Conservation (phyloP, 1,140 invertebrate genomes). For the Chrysopa pallens region DNA sequence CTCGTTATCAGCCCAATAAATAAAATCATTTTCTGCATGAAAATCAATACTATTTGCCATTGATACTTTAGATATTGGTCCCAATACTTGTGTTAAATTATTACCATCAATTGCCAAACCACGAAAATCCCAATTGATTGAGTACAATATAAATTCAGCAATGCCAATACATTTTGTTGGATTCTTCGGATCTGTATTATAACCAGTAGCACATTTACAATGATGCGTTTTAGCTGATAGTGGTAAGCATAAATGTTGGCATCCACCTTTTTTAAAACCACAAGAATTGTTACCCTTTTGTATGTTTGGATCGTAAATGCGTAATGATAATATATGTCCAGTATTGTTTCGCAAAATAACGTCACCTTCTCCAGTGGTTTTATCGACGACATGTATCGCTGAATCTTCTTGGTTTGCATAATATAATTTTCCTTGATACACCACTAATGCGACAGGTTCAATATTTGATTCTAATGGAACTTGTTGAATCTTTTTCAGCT, state of each 20-base stretch:
- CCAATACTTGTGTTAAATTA: slow-evolving; percentile 34
- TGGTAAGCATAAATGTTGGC: slow-evolving; percentile 66
- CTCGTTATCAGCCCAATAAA: slow-evolving; percentile 70
- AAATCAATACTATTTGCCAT: slow-evolving; percentile 62
- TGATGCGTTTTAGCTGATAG: slow-evolving; percentile 28
- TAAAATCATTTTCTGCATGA: slow-evolving; percentile 42
- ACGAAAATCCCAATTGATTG: slow-evolving; percentile 53
- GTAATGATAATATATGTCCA: slow-evolving; percentile 39
- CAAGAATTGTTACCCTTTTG: slow-evolving; percentile 36
- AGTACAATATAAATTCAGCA: slow-evolving; percentile 58
- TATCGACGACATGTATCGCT: slow-evolving; percentile 35
- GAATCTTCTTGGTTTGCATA: slow-evolving; percentile 37
- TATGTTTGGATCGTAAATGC: slow-evolving; percentile 47
- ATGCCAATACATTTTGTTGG: slow-evolving; percentile 28
- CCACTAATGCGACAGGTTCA: slow-evolving; percentile 32
- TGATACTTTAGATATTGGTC: slow-evolving; percentile 58
- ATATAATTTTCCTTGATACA: slow-evolving; percentile 34
- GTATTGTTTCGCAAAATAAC: slow-evolving; percentile 26
- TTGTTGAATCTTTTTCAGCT: slow-evolving; percentile 21
- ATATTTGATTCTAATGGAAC: slow-evolving; percentile 14
- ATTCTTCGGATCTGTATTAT: slow-evolving; percentile 32
- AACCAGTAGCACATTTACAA: slow-evolving; percentile 65
- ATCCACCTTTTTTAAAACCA: slow-evolving; percentile 36
- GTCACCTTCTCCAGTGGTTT: slow-evolving; percentile 23
- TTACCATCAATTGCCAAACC: slow-evolving; percentile 38